Evolutionary conservation across 2,113 vertebrate genomes (phyloP).

Genomic region (Salvelinus namaycush): DNA sequence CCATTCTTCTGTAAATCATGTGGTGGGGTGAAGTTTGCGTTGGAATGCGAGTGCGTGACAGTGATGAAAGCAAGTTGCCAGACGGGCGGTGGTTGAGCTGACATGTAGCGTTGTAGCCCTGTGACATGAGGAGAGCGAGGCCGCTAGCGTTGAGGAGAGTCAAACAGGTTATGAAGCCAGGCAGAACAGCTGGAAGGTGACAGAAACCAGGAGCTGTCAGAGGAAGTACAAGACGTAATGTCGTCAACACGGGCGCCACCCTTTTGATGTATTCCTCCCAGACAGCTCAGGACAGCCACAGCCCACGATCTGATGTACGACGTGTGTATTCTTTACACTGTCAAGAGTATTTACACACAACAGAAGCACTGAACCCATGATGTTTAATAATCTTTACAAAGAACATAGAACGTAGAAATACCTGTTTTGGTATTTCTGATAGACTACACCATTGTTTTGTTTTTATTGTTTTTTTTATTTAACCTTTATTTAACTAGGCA

Average conservation of each 20-base stretch:
- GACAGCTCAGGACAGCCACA: conserved; percentile 40
- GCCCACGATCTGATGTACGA: not conserved
- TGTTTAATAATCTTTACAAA: no score
- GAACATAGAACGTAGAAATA: no score
- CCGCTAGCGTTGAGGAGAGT: conserved; percentile 47
- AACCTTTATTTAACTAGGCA: no score
- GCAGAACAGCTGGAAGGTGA: conserved; percentile 54
- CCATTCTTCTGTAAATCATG: conserved; percentile 54
- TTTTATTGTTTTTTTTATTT: no score
- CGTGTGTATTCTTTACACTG: not conserved
- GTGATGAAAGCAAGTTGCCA: conserved; percentile 65
- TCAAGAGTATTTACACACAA: not conserved
- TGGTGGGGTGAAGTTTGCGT: conserved; percentile 34
- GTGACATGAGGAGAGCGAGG: conserved; percentile 47
- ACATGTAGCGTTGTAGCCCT: conserved; percentile 52
- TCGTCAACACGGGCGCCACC: conserved; percentile 33
- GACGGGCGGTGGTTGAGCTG: conserved; percentile 64
- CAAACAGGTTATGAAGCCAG: conserved; percentile 64
- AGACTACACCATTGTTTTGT: not conserved
- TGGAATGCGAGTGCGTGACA: conserved; percentile 67
- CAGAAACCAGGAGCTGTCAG: conserved; percentile 68
- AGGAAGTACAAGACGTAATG: conserved; percentile 48
- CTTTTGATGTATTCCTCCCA: conserved; percentile 49
- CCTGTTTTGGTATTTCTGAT: not conserved
- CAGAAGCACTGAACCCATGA: no score